Evolutionary conservation across 2,797 vertebrate genomes (phyloP).

Genomic region (Sciurus vulgaris): DNA sequence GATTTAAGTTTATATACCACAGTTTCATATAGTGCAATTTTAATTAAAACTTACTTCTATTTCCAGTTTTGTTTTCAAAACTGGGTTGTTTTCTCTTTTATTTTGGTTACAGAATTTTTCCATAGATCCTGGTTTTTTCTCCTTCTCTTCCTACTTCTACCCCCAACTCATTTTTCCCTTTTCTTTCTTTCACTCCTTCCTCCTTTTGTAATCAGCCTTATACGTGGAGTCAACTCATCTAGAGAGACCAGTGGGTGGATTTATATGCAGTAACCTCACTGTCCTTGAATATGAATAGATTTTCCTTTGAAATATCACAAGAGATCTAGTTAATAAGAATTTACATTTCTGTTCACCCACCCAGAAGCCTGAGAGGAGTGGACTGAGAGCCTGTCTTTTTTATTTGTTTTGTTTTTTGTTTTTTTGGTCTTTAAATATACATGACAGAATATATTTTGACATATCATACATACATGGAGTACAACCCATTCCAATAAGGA

Average conservation of each 20-base stretch:
- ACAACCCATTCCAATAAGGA: too few species aligned
- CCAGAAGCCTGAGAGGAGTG: not conserved
- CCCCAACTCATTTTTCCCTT: not conserved
- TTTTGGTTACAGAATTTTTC: not conserved
- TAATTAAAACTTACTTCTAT: constrained; percentile 48
- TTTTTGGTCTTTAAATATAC: too few species aligned
- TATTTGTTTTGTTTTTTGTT: too few species aligned
- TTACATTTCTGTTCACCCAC: not conserved
- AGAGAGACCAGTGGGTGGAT: not conserved
- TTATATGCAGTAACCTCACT: not conserved
- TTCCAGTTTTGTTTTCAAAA: constrained; percentile 43
- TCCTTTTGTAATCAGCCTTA: not conserved
- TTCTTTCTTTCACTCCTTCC: too few species aligned
- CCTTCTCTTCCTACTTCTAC: not conserved
- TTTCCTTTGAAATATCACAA: constrained; percentile 50
- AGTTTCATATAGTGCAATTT: constrained; percentile 3
- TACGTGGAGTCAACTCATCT: not conserved
- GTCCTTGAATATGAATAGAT: constrained; percentile 24
- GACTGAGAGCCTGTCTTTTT: not conserved
- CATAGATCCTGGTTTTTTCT: not conserved
- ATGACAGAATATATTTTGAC: too few species aligned
- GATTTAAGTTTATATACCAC: not conserved
- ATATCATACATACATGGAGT: too few species aligned
- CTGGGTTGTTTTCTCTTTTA: not conserved
- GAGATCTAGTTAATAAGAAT: constrained; percentile 2